These are phyloP conservation scores for Pitangus sulphuratus DNA, from an alignment of 2,797 vertebrate species.

Conservation along the genomic window DNA sequence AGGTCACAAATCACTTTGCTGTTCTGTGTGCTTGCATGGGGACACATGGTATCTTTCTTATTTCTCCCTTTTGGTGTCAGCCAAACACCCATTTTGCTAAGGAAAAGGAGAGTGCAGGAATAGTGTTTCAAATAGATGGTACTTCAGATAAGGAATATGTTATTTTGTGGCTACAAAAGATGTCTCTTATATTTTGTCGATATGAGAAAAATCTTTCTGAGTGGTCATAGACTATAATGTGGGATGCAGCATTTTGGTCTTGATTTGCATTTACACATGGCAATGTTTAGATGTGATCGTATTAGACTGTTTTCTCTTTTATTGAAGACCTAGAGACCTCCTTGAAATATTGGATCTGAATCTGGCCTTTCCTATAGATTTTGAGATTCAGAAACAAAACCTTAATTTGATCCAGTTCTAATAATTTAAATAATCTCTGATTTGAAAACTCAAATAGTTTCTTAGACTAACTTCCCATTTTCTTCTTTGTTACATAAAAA, in stretches of 20 bases:
- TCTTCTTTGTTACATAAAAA: background rate
- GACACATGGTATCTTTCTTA: background rate
- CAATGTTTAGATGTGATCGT: background rate
- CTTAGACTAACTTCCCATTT: background rate
- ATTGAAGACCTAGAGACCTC: background rate
- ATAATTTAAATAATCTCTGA: background rate
- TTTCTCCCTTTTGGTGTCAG: constrained; percentile 35
- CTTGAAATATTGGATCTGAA: background rate
- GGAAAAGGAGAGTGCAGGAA: background rate
- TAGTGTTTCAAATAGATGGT: background rate
- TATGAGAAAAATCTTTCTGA: background rate
- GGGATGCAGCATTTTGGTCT: background rate
- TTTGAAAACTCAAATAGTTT: background rate
- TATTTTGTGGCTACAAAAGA: background rate
- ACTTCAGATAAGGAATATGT: background rate
- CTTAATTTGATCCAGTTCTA: background rate
- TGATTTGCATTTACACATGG: background rate
- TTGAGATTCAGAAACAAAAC: background rate
- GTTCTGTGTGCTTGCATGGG: background rate
- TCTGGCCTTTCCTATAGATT: background rate
- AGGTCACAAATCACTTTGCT: background rate
- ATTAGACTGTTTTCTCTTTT: background rate
- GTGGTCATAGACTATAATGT: background rate
- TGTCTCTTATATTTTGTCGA: background rate
- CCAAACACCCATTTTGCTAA: background rate